phyloP scores from a whole-genome alignment of 2,797 vertebrate genomes.

The Channallabes apus region DNA sequence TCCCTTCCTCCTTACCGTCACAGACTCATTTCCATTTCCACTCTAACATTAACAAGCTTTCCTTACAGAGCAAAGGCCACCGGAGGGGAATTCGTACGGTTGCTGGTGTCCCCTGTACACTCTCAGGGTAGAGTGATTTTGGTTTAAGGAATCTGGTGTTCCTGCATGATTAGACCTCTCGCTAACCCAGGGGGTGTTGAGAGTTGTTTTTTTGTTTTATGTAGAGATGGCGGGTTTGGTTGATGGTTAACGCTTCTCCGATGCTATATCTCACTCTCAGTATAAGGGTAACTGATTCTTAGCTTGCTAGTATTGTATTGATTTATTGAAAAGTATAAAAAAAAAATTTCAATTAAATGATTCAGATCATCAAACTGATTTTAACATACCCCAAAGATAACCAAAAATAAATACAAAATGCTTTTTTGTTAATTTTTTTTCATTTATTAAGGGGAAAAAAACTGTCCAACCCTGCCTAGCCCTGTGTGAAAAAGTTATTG shows the following conservation, averaged over 20 bases:
- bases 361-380: no score
- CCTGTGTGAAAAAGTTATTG: no score
- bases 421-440: no score
- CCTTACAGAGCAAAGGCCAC: constrained; percentile 29
- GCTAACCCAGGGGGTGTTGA: constrained; percentile 48
- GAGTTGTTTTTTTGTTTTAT: constrained; percentile 22
- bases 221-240: constrained; percentile 22
- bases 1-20: constrained; percentile 9
- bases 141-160: constrained; percentile 39
- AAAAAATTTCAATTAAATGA: no score
- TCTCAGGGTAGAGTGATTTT: constrained; percentile 28
- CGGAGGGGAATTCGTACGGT: constrained; percentile 52
- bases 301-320: no score
- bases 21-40: constrained; percentile 6
- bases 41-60: constrained; percentile 48
- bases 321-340: no score
- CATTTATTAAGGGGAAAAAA: no score
- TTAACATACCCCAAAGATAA: no score
- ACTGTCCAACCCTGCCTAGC: no score
- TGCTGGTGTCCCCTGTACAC: constrained; percentile 58
- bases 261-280: not conserved
- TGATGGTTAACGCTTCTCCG: constrained; percentile 25
- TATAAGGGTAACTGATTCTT: not conserved
- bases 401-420: no score
- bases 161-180: constrained; percentile 54